Percentiles rank a stretch among this genome's conserved stretches.
Evolutionary conservation across 2,888 invertebrate genomes (phyloP).

Genomic region (Holacanthella duospinosa): DNA sequence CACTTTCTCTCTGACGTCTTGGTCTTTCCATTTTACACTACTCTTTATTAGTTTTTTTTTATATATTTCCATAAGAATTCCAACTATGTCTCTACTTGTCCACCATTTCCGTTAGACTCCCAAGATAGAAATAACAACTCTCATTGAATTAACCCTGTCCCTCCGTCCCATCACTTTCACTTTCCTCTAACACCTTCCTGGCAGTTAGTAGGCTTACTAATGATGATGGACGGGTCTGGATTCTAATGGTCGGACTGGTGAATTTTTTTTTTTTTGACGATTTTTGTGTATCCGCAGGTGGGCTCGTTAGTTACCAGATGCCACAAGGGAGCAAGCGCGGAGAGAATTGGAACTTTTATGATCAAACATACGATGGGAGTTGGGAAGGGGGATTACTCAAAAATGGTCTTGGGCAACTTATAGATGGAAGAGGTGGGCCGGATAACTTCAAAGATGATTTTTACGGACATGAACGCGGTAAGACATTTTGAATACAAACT

Average conservation of each 20-base stretch:
- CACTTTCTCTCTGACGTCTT: background rate
- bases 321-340: constrained; percentile 75
- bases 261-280: background rate
- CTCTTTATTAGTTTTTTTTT: background rate
- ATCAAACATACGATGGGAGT: constrained; percentile 74
- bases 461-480: constrained; percentile 50
- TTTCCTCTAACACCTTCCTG: background rate
- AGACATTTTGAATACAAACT: constrained; percentile 10
- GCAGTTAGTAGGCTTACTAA: background rate
- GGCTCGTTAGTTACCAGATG: constrained; percentile 74
- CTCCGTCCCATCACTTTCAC: constrained; percentile 9
- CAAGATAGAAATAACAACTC: too few species aligned
- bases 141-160: constrained; percentile 15
- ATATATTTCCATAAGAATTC: too few species aligned
- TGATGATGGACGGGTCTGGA: background rate
- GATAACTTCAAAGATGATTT: constrained; percentile 59
- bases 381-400: constrained; percentile 64
- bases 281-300: constrained; percentile 50
- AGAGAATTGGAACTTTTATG: constrained; percentile 68
- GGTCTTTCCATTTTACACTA: background rate
- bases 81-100: too few species aligned
- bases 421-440: constrained; percentile 67
- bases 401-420: constrained; percentile 72
- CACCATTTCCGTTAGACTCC: too few species aligned
- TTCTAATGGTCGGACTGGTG: background rate